These are phyloP conservation scores for Nomada ruficornis DNA, from an alignment of 2,888 invertebrate species.

Conservation along the genomic window DNA sequence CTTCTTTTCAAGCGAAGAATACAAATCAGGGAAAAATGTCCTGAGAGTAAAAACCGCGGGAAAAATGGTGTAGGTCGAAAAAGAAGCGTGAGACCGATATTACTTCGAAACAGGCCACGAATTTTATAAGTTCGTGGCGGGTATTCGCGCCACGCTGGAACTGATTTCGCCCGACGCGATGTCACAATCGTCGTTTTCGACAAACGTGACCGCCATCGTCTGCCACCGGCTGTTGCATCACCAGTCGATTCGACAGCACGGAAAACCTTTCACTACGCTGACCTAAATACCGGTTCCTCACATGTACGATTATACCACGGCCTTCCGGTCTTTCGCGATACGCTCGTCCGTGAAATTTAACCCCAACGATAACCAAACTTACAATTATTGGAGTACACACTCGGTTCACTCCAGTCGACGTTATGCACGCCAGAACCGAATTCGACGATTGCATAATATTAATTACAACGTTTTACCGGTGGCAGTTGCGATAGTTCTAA, in stretches of 20 bases:
- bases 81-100: background rate
- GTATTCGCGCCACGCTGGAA: constrained; percentile 20
- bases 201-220: constrained; percentile 63
- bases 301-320: constrained; percentile 36
- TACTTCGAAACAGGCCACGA: constrained; percentile 13
- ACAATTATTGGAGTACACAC: background rate
- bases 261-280: constrained; percentile 74
- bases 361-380: background rate
- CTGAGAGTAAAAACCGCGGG: background rate
- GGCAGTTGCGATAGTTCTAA: too few relatives aligned
- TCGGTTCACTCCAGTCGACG: background rate
- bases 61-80: background rate
- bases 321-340: constrained; percentile 42
- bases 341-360: constrained; percentile 13
- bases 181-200: constrained; percentile 69
- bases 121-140: background rate
- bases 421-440: background rate
- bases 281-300: constrained; percentile 60
- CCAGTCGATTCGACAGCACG: constrained; percentile 74
- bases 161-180: constrained; percentile 50
- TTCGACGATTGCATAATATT: too few relatives aligned
- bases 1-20: too few relatives aligned
- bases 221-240: constrained; percentile 67
- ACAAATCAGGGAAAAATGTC: too few relatives aligned
- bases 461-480: too few relatives aligned